Evolutionary conservation across 2,113 vertebrate species (phyloP), one percentile per base, ranked within the genome.

Genomic region (Nyctereutes procyonoides): DNA sequence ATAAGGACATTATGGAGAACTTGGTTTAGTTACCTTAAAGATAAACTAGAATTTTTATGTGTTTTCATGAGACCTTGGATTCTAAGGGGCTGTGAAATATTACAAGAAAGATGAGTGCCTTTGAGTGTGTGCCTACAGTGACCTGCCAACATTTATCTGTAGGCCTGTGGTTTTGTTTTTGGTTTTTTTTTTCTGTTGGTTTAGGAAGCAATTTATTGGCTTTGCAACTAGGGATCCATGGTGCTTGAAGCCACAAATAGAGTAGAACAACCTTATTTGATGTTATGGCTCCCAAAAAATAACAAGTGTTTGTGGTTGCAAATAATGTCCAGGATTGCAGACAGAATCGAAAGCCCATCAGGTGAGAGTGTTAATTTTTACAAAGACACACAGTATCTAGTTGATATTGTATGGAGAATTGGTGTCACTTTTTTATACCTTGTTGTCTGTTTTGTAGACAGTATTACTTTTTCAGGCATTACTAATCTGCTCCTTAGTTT

Each of bases 221-320:
- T 96, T 95, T 93, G 32, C 2, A 10, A 35, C 26, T 56, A 96
- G 9, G 16, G 58, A 38, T 93, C n/a, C 15, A 5, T 88, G 38
- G 28, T 53, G 15, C 51, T 95, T 92, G 90, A 97, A 98, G 74
- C 32, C 79, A 63, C 22, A 96, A 77, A 97, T 97, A 71, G 38
- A 97, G 53, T 16, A 35, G 71, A 43, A 63, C 97, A 84, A 90
- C 95, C 80, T 86, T 97, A 83, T 74, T 97, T 98, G 56, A 92
- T 93, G 26, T 58, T 95, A 51, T n/a, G n/a, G 1, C 56, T 92
- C 95, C 80, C 48, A 3, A 96, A 94, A 97, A 98, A 67, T 32
- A 96, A 1, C 20, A 90, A n/a, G 22, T 43, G 58, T 80, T 97
- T 90, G 0, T 94, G 80, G n/a, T 73, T 94, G 26, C 11, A 84